Evolutionary conservation across 2,888 invertebrate genomes (phyloP).

Genomic region (Coenonympha glycerion): DNA sequence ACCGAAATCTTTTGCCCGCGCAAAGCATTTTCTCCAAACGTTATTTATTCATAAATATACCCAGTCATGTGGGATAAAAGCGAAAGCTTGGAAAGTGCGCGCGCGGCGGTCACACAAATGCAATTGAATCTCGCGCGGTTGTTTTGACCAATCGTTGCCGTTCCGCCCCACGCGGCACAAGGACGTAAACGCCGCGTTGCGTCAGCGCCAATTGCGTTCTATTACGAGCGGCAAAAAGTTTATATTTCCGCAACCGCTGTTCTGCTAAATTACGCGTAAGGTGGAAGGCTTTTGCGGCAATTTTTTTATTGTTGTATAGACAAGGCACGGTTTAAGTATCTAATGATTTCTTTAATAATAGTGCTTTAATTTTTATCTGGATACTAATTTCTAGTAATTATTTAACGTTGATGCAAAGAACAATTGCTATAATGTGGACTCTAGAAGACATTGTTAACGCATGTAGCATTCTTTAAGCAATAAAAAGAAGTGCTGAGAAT

Average conservation of each 20-base stretch:
- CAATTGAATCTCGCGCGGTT: conserved; percentile 67
- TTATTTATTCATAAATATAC: conserved; percentile 36
- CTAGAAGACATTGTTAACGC: no score
- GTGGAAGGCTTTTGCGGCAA: conserved; percentile 9
- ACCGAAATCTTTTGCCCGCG: conserved; percentile 35
- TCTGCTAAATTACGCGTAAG: neutral
- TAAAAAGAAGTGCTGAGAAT: no score
- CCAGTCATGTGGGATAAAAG: conserved; percentile 59
- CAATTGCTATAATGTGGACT: no score
- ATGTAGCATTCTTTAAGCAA: no score
- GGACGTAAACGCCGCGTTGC: conserved; percentile 48
- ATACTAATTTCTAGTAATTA: no score
- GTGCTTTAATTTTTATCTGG: neutral
- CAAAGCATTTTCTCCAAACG: conserved; percentile 33
- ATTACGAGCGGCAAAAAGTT: conserved; percentile 28
- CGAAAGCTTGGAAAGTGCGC: conserved; percentile 70
- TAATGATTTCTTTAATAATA: neutral
- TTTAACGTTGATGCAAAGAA: no score
- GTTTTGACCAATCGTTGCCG: conserved; percentile 48
- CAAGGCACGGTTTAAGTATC: neutral
- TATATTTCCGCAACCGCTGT: conserved; percentile 27
- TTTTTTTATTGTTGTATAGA: conserved; percentile 2
- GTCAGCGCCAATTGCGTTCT: conserved; percentile 41
- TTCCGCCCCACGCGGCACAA: conserved; percentile 52
- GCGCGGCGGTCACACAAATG: conserved; percentile 47